Percentiles rank a stretch among this genome's conserved stretches.
These are phyloP conservation scores for Nudaria mundana DNA, from an alignment of 2,888 invertebrate species.

Conservation along the genomic window DNA sequence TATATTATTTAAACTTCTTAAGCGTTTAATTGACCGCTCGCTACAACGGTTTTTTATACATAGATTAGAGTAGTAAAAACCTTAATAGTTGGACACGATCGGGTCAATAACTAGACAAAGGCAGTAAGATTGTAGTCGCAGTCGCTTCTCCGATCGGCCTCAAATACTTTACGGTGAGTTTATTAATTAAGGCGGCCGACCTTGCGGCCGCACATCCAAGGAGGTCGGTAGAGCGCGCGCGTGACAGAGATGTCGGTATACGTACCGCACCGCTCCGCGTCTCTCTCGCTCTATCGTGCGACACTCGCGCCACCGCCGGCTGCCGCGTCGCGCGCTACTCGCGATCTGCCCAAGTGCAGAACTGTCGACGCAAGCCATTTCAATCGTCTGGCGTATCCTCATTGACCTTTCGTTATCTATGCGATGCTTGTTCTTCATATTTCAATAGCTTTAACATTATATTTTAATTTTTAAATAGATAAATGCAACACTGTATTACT, in stretches of 20 bases:
- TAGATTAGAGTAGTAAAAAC: slow-evolving; percentile 53
- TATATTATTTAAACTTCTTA: slow-evolving; percentile 20
- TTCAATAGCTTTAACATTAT: slow-evolving; percentile 32
- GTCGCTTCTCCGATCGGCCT: slow-evolving; percentile 75
- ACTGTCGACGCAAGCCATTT: slow-evolving; percentile 56
- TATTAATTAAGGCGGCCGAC: slow-evolving; percentile 81
- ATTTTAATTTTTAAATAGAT: no score
- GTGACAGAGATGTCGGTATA: slow-evolving; percentile 53
- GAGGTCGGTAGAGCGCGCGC: slow-evolving; percentile 67
- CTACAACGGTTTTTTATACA: slow-evolving; percentile 17
- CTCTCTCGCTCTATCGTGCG: slow-evolving; percentile 24
- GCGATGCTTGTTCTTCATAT: slow-evolving; percentile 56
- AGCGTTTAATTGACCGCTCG: slow-evolving; percentile 21
- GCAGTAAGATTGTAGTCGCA: slow-evolving; percentile 74
- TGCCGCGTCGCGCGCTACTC: slow-evolving; percentile 26
- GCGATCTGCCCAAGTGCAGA: slow-evolving; percentile 54
- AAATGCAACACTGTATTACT: slow-evolving; percentile 14
- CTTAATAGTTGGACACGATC: slow-evolving; percentile 50
- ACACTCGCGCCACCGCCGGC: slow-evolving; percentile 24
- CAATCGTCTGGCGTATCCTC: slow-evolving; percentile 65
- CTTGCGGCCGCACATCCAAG: slow-evolving; percentile 79
- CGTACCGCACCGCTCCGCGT: slow-evolving; percentile 26
- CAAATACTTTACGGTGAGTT: slow-evolving; percentile 80
- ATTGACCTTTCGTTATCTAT: slow-evolving; percentile 79
- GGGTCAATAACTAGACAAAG: slow-evolving; percentile 80